Evolutionary conservation across 1,140 invertebrate genomes (phyloP), one percentile per base, ranked within the genome.

Genomic region (Trichonephila inaurata): DNA sequence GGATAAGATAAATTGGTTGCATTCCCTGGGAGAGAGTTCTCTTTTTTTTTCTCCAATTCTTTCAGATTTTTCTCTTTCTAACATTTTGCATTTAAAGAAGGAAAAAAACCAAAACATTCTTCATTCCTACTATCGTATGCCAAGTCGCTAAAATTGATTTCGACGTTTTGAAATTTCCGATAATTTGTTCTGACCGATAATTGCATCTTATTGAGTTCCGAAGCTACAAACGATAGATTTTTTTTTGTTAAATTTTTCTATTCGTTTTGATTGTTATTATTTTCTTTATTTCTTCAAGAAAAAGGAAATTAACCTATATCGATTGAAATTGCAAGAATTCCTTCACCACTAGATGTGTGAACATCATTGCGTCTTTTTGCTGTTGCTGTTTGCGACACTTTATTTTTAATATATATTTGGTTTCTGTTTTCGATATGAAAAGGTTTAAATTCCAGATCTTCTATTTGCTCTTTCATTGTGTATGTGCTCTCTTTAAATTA

Each of bases 141-240:
- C 60, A 6, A 62, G 60, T 87, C 24, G 12, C 60, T 24, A 33
- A 89, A 89, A 89, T 72, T 89, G 87, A 89, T 89, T 89, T 72
- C 62, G 44, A 89, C 33, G 62, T 72, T 89, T 72, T 40, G 64
- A 72, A 64, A 89, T 89, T 89, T 89, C 87, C 87, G 64, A 89
- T 89, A 89, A 89, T 89, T 89, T 89, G 33, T 40, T 72, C 61
- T 72, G 44, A 44, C 87, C 87, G 87, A 89, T 89, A 89, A 89
- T 89, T 89, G 87, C 87, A 72, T 66, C 40, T 89, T 89, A 89
- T 89, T 89, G 87, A 89, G 87, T 72, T 89, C 87, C 62, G 64
- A 72, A 40, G 33, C 12, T 44, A 21, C 64, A 72, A 21, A 89
- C 64, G 85, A 33, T 64, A 21, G 85, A 64, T 33, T 61, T 87